Base-by-base conservation (phyloP, 2,797 vertebrate species). In the Hyperoplus immaculatus region DNA sequence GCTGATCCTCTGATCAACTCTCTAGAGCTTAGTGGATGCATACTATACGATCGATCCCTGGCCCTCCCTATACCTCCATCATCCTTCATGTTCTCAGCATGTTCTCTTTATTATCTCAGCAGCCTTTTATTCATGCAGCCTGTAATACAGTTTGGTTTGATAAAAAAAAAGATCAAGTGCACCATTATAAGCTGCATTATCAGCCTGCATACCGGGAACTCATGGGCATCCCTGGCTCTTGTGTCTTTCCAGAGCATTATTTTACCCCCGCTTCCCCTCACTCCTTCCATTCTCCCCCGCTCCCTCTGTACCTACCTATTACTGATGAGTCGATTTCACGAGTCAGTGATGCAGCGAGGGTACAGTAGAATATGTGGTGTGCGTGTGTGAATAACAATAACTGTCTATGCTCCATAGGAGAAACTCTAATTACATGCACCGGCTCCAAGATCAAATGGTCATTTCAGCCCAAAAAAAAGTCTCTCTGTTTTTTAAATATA, bases 251-350 rank as follows among this genome's bases (percentile, higher is more conserved):
- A 29, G 56, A 21, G 6, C 77, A 77, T 87, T 84, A 84, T 84
- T 88, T 86, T 82, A 78, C 60, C 71, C 69, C 49, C 60, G 29
- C 72, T 63, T 75, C 51, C 64, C 60, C 69, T 76, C 49, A 2
- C 56, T 2, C 57, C 75, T 16, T 74, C 68, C 68, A 51, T 75
- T 80, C 82, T 80, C 65, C 61, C 68, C 46, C 72, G 65, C 79
- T 70, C 62, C 62, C 80, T 87, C 83, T 88, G 77, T 84, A 88
- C 79, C 87, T 80, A 88, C 88, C 78, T 88, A 90, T 92, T 93
- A 90, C 89, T 90, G 89, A 93, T 88, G 89, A 91, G 92, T 93
- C 84, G 90, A 94, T 95, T 95, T 94, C 91, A 93, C 83, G 84
- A 94, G 77, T 73, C 94, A 93, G 69, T 93, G 93, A 80, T 93